These are phyloP conservation scores for Sebastes elongatus DNA, from an alignment of 2,797 vertebrate genomes.

Conservation along the genomic window DNA sequence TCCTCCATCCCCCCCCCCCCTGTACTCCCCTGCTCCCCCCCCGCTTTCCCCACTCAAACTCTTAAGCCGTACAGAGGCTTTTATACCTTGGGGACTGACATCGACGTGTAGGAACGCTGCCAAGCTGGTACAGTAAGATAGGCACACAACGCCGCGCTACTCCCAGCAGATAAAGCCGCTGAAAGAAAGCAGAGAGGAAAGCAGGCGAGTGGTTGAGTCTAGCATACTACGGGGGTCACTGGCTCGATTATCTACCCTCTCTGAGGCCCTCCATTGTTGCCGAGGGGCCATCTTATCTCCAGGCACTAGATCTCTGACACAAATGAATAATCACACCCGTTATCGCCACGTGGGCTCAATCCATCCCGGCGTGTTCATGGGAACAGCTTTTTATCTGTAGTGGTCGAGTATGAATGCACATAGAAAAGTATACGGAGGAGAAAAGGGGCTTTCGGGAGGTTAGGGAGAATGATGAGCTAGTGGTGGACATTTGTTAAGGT, in stretches of 20 bases:
- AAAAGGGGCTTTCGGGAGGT: conserved; percentile 5
- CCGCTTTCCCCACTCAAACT: conserved; percentile 42
- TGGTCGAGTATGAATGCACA: background rate
- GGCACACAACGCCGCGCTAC: conserved; percentile 36
- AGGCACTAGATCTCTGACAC: conserved; percentile 65
- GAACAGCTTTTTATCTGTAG: conserved; percentile 18
- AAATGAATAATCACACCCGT: conserved; percentile 64
- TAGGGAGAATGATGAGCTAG: conserved; percentile 37
- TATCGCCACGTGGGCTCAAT: conserved; percentile 49
- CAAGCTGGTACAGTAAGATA: conserved; percentile 70
- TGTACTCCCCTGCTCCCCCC: conserved; percentile 2
- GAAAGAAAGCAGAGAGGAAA: conserved; percentile 58
- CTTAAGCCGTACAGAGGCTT: conserved; percentile 43
- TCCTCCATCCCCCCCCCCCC: conserved; percentile 19
- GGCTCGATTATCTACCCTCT: conserved; percentile 71
- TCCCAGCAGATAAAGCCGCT: conserved; percentile 63
- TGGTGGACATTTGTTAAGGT: conserved; percentile 60
- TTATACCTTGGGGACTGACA: conserved; percentile 57
- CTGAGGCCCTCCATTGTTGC: conserved; percentile 63
- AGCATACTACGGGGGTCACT: conserved; percentile 62
- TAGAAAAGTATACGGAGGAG: conserved; percentile 23
- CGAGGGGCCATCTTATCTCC: conserved; percentile 68
- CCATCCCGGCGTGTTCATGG: conserved; percentile 27
- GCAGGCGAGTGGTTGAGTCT: conserved; percentile 30
- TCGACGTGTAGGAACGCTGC: conserved; percentile 49